Evolutionary conservation across 2,888 invertebrate species (phyloP).

Genomic region (Eupithecia tripunctaria): DNA sequence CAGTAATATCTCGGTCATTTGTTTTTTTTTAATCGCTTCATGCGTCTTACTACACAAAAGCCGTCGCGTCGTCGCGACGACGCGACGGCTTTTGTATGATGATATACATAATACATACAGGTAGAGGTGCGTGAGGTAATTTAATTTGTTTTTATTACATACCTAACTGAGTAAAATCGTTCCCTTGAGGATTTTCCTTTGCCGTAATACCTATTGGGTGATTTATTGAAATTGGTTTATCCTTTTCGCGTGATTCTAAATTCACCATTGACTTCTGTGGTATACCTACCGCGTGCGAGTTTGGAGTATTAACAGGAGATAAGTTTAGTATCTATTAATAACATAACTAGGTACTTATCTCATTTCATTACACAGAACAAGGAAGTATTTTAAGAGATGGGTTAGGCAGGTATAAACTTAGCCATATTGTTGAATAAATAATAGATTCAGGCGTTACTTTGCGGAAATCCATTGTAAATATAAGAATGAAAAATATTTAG

Average conservation of each 20-base stretch:
- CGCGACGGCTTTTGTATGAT: no score
- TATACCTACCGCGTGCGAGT: neutral
- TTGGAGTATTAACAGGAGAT: neutral
- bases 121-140: neutral
- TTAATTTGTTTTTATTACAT: neutral
- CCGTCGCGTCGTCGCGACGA: no score
- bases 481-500: no score
- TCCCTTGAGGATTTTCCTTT: neutral
- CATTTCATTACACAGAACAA: neutral
- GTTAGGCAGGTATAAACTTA: neutral
- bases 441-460: no score
- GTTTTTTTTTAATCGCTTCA: no score
- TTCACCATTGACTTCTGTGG: neutral
- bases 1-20: no score
- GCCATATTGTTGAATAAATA: neutral
- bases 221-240: constrained; percentile 1
- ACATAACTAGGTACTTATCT: neutral
- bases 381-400: neutral
- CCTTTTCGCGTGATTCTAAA: neutral
- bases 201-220: neutral
- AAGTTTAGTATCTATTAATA: neutral
- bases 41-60: no score
- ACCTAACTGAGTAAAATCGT: neutral
- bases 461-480: no score
- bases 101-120: no score